Evolutionary conservation across 2,888 invertebrate species (phyloP).

Genomic region (Acrobasis consociella): DNA sequence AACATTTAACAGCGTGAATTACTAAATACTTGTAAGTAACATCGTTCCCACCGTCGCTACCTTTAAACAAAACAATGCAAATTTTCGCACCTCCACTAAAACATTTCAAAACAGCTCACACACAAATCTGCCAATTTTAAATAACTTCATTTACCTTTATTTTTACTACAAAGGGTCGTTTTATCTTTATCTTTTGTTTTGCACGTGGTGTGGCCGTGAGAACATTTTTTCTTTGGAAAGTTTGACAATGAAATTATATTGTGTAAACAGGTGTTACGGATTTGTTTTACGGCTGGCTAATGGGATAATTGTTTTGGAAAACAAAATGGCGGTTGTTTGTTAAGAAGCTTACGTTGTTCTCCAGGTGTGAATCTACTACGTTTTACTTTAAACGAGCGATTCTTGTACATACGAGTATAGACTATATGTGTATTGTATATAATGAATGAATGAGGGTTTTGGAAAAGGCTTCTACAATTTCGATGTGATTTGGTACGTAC

Average conservation of each 20-base stretch:
- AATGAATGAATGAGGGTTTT: no score
- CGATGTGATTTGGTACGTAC: no score
- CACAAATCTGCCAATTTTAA: slow-evolving; percentile 12
- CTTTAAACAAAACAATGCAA: neutral
- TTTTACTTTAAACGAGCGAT: no score
- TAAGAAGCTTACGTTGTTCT: neutral
- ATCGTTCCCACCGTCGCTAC: neutral
- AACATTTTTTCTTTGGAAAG: neutral
- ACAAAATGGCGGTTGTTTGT: neutral
- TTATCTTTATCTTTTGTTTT: slow-evolving; percentile 9
- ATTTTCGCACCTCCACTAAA: slow-evolving; percentile 5
- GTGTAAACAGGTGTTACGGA: neutral
- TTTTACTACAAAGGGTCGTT: slow-evolving; percentile 2
- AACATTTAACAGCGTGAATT: no score
- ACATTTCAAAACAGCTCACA: slow-evolving; percentile 11
- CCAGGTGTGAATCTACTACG: no score
- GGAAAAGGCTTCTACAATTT: no score
- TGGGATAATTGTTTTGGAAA: slow-evolving; percentile 4
- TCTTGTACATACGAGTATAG: no score
- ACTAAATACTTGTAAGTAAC: neutral
- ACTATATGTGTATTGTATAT: no score
- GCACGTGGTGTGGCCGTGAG: slow-evolving; percentile 14
- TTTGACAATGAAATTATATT: slow-evolving; percentile 9
- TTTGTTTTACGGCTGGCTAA: slow-evolving; percentile 12
- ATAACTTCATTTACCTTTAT: slow-evolving; percentile 17